Percentiles rank a stretch among this genome's conserved stretches.
Conservation (phyloP, 92 coral and sea anemone genomes). For the Chrysogorgia sp. region DNA sequence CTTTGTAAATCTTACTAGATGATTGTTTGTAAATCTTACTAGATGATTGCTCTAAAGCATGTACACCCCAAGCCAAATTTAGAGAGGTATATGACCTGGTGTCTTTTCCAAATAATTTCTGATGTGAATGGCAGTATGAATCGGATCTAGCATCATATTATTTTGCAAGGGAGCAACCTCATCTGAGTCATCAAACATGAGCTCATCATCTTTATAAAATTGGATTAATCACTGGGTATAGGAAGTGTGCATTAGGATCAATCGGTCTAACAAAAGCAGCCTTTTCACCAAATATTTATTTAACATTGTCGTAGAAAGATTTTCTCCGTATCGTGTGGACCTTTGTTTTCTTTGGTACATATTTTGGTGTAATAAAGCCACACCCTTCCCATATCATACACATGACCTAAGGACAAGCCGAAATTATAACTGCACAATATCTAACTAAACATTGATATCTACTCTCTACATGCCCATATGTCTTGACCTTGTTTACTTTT, state of each 20-base stretch:
- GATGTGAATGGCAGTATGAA: slow-evolving; percentile 5
- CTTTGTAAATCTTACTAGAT: too few species aligned
- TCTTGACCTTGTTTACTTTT: background rate
- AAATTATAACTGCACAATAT: background rate
- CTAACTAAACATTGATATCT: background rate
- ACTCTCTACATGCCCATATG: background rate
- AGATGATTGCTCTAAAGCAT: slow-evolving; percentile 3
- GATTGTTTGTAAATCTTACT: background rate
- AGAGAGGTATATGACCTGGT: slow-evolving; percentile 32
- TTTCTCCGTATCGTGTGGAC: background rate
- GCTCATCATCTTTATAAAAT: background rate
- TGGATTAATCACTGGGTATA: background rate
- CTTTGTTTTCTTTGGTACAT: background rate
- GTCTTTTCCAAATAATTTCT: slow-evolving; percentile 34
- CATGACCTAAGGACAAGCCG: too few species aligned
- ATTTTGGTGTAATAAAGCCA: background rate
- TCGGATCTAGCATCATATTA: background rate
- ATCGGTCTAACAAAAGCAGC: too few species aligned
- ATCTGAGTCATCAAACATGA: background rate
- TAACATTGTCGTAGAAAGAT: background rate
- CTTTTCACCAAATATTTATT: too few species aligned
- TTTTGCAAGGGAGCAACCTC: background rate
- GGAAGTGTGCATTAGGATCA: background rate
- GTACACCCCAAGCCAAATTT: background rate
- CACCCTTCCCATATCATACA: too few species aligned